phyloP scores from a whole-genome alignment of 2,797 vertebrate species.

The Simalia tracyae region DNA sequence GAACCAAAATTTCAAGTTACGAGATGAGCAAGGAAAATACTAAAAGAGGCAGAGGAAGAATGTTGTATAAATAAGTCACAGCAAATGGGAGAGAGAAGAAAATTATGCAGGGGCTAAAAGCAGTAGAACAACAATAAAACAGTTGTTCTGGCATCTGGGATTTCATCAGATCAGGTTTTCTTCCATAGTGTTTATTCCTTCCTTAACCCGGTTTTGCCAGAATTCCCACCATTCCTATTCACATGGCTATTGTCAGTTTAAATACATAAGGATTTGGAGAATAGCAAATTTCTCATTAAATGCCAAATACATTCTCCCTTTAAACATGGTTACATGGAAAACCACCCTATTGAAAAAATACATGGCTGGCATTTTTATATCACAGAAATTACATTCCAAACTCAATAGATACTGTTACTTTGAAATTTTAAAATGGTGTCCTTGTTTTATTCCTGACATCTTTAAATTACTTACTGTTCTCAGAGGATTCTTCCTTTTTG shows the following conservation, averaged over 20 bases:
- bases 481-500: not conserved
- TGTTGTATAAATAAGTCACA: not conserved
- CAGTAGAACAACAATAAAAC: not conserved
- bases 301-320: not conserved
- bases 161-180: not conserved
- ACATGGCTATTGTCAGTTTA: not conserved
- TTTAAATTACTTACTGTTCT: not conserved
- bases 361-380: not conserved
- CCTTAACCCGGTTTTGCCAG: not conserved
- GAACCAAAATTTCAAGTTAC: not conserved
- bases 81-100: not conserved
- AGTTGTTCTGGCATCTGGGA: not conserved
- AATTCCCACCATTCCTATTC: not conserved
- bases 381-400: not conserved
- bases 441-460: not conserved
- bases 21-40: not conserved
- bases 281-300: not conserved
- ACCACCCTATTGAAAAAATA: not conserved
- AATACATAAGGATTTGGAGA: not conserved
- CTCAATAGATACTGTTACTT: not conserved
- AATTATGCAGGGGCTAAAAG: not conserved
- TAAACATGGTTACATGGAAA: not conserved
- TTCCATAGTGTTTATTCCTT: not conserved
- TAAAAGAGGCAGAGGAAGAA: not conserved
- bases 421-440: not conserved